Conservation (phyloP, 2,113 vertebrate species). For the Gulo gulo region DNA sequence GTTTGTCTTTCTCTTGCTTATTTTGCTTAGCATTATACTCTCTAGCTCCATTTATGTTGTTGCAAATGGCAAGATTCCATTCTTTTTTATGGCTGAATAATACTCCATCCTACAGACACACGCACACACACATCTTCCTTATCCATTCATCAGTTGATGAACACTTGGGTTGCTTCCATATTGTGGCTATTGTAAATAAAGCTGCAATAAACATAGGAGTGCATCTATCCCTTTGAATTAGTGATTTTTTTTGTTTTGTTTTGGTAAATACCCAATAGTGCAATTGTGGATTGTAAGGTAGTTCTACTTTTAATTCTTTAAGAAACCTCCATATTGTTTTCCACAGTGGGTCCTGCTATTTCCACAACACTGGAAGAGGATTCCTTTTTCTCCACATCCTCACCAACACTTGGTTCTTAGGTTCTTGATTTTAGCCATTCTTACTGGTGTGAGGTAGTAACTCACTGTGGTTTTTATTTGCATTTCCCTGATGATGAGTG, state of each 20-base stretch:
- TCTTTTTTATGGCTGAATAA: not conserved
- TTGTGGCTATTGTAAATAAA: not conserved
- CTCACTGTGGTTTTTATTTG: not conserved
- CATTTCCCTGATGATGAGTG: not conserved
- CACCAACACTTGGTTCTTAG: not conserved
- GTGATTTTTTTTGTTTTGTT: not conserved
- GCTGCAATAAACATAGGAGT: not conserved
- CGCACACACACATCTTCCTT: not conserved
- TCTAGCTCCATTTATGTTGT: not conserved
- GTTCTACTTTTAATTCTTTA: not conserved
- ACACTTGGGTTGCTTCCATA: not conserved
- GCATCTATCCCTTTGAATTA: not conserved
- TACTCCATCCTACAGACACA: not conserved
- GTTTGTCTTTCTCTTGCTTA: not conserved
- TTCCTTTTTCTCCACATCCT: not conserved
- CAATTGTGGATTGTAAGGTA: not conserved
- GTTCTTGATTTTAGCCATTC: not conserved
- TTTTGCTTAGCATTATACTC: not conserved
- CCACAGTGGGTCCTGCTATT: not conserved
- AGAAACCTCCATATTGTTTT: not conserved
- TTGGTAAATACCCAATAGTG: not conserved
- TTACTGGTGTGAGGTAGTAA: not conserved
- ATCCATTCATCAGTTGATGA: not conserved
- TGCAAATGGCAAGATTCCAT: not conserved
- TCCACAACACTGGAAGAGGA: not conserved